Evolutionary conservation across 2,888 invertebrate species (phyloP).

Genomic region (Cephalotes varians): DNA sequence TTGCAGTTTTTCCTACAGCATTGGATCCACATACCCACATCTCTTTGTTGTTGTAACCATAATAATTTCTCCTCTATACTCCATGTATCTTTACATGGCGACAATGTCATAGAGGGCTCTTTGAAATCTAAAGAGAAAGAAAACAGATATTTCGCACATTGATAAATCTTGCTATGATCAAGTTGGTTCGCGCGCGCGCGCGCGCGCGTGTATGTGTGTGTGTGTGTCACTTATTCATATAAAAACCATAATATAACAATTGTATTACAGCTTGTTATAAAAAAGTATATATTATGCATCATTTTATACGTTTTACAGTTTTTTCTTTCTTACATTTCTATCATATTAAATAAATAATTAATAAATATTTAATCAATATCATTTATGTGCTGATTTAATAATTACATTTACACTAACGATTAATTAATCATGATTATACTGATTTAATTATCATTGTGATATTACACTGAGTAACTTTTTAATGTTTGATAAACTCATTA

Average conservation of each 20-base stretch:
- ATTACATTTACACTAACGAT: neutral
- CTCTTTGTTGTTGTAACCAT: slow-evolving; percentile 87
- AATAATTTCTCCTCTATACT: slow-evolving; percentile 40
- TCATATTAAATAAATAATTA: slow-evolving; percentile 14
- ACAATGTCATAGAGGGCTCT: neutral
- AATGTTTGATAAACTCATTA: slow-evolving; percentile 19
- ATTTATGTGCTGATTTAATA: slow-evolving; percentile 5
- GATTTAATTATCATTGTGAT: slow-evolving; percentile 6
- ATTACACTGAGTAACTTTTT: slow-evolving; percentile 16
- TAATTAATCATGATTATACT: slow-evolving; percentile 2
- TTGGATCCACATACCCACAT: slow-evolving; percentile 87
- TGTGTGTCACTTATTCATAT: neutral
- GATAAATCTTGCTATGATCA: neutral
- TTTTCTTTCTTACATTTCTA: neutral
- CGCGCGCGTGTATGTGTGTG: too few relatives aligned
- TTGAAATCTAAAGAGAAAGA: neutral
- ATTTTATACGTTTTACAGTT: neutral
- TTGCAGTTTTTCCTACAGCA: slow-evolving; percentile 87
- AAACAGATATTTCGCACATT: neutral
- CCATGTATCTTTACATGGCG: neutral
- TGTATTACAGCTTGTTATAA: neutral
- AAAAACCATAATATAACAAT: neutral
- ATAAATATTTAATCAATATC: slow-evolving; percentile 14
- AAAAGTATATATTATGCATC: neutral
- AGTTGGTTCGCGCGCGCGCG: neutral